These are phyloP conservation scores for Leptinotarsa tumamoca DNA, from an alignment of 2,888 invertebrate genomes.

Conservation along the genomic window DNA sequence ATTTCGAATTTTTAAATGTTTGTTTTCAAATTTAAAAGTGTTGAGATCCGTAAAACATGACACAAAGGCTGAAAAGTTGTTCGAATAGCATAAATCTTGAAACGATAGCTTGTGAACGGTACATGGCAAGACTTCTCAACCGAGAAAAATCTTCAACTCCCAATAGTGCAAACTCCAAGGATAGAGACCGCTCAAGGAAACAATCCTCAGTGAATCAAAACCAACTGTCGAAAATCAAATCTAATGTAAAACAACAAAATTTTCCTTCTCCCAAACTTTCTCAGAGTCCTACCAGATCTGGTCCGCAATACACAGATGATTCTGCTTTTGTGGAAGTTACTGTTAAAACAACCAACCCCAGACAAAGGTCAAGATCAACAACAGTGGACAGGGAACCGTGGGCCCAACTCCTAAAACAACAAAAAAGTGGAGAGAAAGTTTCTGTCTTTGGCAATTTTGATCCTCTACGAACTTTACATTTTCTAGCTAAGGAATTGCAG, in stretches of 20 bases:
- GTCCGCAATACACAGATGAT: constrained; percentile 47
- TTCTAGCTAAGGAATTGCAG: constrained; percentile 63
- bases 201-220: constrained; percentile 40
- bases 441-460: constrained; percentile 62
- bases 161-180: constrained; percentile 22
- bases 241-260: constrained; percentile 47
- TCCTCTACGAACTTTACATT: constrained; percentile 64
- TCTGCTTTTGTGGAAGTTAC: constrained; percentile 53
- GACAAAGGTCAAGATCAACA: constrained; percentile 51
- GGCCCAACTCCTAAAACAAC: constrained; percentile 58
- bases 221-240: constrained; percentile 39
- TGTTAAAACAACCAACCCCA: constrained; percentile 52
- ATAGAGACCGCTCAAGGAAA: constrained; percentile 39
- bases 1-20: constrained; percentile 34
- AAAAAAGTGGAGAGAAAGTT: constrained; percentile 53
- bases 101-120: constrained; percentile 47
- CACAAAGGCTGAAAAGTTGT: constrained; percentile 39
- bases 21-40: constrained; percentile 43
- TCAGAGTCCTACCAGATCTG: constrained; percentile 23
- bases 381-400: constrained; percentile 52
- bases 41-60: constrained; percentile 38
- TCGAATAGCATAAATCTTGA: constrained; percentile 40
- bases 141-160: constrained; percentile 41
- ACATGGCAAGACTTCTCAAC: constrained; percentile 46
- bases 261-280: constrained; percentile 37